These are phyloP conservation scores for Rhagologus leucostigma DNA, from an alignment of 2,113 vertebrate genomes.

Conservation along the genomic window DNA sequence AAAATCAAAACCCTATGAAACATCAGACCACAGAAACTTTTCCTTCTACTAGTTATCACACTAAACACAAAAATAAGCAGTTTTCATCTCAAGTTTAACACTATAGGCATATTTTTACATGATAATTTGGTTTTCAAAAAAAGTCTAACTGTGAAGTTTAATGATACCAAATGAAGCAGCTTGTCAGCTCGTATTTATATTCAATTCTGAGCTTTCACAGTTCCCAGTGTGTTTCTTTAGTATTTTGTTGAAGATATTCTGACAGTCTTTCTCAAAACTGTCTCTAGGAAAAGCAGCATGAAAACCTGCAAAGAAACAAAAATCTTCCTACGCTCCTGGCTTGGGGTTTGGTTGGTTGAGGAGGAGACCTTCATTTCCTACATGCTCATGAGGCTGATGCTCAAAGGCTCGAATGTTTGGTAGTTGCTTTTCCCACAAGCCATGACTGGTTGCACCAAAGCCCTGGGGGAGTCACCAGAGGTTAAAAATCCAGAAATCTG, in stretches of 20 bases:
- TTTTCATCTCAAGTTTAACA: constrained; percentile 71
- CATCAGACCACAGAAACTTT: constrained; percentile 45
- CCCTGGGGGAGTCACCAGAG: not conserved
- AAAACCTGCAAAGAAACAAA: constrained; percentile 40
- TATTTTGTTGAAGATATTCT: constrained; percentile 49
- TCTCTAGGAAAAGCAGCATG: constrained; percentile 47
- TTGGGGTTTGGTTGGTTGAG: not conserved
- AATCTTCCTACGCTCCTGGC: constrained; percentile 27
- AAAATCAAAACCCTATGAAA: constrained; percentile 61
- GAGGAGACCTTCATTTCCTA: not conserved
- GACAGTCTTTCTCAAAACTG: constrained; percentile 55
- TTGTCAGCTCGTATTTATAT: constrained; percentile 73
- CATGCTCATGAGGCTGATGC: not conserved
- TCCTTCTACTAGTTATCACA: constrained; percentile 38
- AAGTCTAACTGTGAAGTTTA: constrained; percentile 75
- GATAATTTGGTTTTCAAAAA: constrained; percentile 72
- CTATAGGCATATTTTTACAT: constrained; percentile 73
- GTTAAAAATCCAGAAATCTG: not conserved
- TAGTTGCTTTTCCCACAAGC: not conserved
- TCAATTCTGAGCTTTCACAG: constrained; percentile 60
- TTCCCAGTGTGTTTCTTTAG: constrained; percentile 55
- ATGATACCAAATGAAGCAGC: constrained; percentile 71
- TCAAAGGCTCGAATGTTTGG: not conserved
- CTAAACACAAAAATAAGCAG: constrained; percentile 74
- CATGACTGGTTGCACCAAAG: not conserved